Evolutionary conservation across 2,888 invertebrate genomes (phyloP).

Genomic region (Blomia tropicalis): DNA sequence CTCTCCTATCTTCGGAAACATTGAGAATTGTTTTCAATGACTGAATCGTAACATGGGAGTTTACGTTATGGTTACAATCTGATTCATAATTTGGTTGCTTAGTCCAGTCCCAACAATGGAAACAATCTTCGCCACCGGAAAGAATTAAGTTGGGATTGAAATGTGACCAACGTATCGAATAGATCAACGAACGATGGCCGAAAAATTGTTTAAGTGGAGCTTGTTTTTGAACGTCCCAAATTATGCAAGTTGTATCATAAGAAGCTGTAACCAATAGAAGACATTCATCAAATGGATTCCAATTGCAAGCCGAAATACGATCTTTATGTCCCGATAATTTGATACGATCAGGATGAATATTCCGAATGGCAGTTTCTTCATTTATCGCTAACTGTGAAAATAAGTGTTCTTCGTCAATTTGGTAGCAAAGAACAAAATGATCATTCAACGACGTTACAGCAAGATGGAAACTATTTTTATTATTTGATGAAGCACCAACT

Average conservation of each 20-base stretch:
- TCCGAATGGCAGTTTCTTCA: not conserved
- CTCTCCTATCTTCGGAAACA: too few species aligned
- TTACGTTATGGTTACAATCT: not conserved
- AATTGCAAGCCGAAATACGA: slow-evolving; percentile 16
- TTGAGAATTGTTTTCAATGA: too few species aligned
- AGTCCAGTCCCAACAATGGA: slow-evolving; percentile 49
- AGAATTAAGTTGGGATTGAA: slow-evolving; percentile 46
- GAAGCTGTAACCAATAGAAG: slow-evolving; percentile 48
- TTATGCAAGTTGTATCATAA: slow-evolving; percentile 52
- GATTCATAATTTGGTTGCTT: slow-evolving; percentile 34
- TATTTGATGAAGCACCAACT: slow-evolving; percentile 7
- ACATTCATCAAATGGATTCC: slow-evolving; percentile 17
- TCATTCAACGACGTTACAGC: slow-evolving; percentile 19
- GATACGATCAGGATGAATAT: not conserved
- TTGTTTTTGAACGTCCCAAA: slow-evolving; percentile 48
- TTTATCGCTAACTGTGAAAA: not conserved
- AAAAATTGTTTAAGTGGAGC: slow-evolving; percentile 45
- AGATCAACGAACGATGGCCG: slow-evolving; percentile 43
- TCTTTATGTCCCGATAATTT: slow-evolving; percentile 12
- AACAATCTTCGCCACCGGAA: slow-evolving; percentile 50
- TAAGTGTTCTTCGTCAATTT: not conserved
- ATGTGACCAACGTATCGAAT: slow-evolving; percentile 51
- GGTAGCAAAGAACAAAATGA: slow-evolving; percentile 9
- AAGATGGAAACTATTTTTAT: slow-evolving; percentile 8
- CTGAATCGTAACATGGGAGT: not conserved